phyloP scores from a whole-genome alignment of 2,888 invertebrate species.

The Tenodera sinensis region DNA sequence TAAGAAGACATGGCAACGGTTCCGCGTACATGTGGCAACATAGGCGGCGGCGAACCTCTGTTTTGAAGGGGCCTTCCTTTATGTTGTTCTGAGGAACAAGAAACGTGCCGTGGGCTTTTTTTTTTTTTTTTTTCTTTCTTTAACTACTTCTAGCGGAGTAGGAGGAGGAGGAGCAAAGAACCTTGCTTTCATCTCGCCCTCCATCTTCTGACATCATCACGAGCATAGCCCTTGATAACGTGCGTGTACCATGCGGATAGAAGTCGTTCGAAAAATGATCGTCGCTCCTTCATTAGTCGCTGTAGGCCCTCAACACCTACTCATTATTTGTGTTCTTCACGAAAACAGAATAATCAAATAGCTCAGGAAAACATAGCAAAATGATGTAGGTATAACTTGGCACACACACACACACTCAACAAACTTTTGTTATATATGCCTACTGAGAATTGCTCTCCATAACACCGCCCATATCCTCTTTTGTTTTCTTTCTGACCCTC shows the following conservation, averaged over 20 bases:
- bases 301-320: neutral
- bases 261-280: neutral
- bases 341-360: neutral
- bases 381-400: too few relatives aligned
- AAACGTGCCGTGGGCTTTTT: slow-evolving; percentile 26
- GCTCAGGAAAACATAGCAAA: neutral
- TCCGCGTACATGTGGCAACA: slow-evolving; percentile 10
- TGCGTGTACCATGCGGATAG: neutral
- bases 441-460: too few relatives aligned
- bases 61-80: slow-evolving; percentile 16
- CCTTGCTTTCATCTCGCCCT: neutral
- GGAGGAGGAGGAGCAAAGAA: neutral
- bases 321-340: neutral
- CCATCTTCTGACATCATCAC: neutral
- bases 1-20: neutral
- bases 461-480: too few relatives aligned
- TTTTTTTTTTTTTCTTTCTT: neutral
- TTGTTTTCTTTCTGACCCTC: too few relatives aligned
- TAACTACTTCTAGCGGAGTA: neutral
- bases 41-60: slow-evolving; percentile 19
- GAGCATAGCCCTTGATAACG: neutral
- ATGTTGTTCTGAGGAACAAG: slow-evolving; percentile 22
- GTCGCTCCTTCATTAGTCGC: neutral
- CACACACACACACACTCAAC: neutral
- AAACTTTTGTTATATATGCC: too few relatives aligned